Conservation (phyloP, 2,888 invertebrate species). For the Caenorhabditis virilis region DNA sequence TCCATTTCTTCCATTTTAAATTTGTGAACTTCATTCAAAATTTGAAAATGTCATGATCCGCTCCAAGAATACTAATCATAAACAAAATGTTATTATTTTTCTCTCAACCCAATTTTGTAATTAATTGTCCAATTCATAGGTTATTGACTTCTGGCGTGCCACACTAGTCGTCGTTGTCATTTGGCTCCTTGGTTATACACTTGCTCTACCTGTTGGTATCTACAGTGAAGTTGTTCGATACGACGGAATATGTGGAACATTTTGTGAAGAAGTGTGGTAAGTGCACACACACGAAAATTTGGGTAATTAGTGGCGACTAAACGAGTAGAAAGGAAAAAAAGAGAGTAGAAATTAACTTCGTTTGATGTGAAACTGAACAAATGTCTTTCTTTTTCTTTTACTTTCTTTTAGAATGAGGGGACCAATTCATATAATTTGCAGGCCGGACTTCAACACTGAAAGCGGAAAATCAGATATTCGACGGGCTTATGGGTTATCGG, state of each 20-base stretch:
- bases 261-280: constrained; percentile 67
- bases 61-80: too few species aligned
- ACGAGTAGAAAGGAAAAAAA: constrained; percentile 6
- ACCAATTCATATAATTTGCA: constrained; percentile 32
- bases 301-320: constrained; percentile 2
- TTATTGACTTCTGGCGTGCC: constrained; percentile 59
- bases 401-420: not conserved
- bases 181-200: constrained; percentile 61
- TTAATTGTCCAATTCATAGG: too few species aligned
- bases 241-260: constrained; percentile 60
- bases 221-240: constrained; percentile 55
- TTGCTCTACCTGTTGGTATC: constrained; percentile 64
- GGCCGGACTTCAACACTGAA: constrained; percentile 56
- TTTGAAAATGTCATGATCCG: too few species aligned
- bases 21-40: too few species aligned
- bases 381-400: not conserved
- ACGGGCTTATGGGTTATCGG: constrained; percentile 51
- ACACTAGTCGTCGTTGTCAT: constrained; percentile 54
- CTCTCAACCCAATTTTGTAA: too few species aligned
- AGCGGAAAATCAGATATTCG: constrained; percentile 42
- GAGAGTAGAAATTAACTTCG: not conserved
- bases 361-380: not conserved
- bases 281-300: constrained; percentile 15
- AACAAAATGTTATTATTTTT: not conserved
- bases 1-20: too few species aligned